phyloP scores from a whole-genome alignment of 2,113 vertebrate species.

The Dinomys branickii region DNA sequence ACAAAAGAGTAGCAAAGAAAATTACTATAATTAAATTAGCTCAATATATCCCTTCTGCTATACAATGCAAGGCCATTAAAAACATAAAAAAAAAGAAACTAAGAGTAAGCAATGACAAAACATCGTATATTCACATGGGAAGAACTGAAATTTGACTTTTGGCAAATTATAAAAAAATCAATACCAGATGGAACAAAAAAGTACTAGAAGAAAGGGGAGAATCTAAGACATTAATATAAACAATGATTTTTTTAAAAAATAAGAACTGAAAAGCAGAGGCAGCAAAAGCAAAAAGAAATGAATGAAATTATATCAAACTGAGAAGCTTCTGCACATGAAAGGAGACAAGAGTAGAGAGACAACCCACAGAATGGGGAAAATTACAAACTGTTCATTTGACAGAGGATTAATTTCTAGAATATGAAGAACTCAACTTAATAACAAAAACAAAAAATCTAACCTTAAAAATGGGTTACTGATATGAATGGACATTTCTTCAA shows the following conservation, averaged over 20 bases:
- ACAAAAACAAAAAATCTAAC: not conserved
- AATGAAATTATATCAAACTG: not conserved
- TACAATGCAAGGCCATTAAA: slow-evolving; percentile 36
- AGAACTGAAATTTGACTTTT: not conserved
- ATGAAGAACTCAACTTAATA: not conserved
- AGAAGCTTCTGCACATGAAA: not conserved
- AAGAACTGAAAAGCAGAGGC: not conserved
- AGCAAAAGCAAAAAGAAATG: not conserved
- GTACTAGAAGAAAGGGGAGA: not conserved
- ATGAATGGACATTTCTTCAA: not conserved
- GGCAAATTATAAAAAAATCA: not conserved
- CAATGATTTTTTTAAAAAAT: not conserved
- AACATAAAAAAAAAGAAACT: not conserved
- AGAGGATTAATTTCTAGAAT: not conserved
- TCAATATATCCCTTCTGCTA: slow-evolving; percentile 1
- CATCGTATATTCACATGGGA: not conserved
- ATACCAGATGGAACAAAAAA: not conserved
- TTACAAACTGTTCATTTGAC: not conserved
- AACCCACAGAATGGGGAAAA: not conserved
- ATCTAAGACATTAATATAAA: not conserved
- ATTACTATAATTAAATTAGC: not conserved
- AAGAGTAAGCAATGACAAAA: not conserved
- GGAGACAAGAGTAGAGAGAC: not conserved
- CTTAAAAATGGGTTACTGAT: not conserved
- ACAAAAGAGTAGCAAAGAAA: slow-evolving; percentile 15